Evolutionary conservation across 2,797 vertebrate genomes (phyloP).

Genomic region (Sebastes baramenuke): DNA sequence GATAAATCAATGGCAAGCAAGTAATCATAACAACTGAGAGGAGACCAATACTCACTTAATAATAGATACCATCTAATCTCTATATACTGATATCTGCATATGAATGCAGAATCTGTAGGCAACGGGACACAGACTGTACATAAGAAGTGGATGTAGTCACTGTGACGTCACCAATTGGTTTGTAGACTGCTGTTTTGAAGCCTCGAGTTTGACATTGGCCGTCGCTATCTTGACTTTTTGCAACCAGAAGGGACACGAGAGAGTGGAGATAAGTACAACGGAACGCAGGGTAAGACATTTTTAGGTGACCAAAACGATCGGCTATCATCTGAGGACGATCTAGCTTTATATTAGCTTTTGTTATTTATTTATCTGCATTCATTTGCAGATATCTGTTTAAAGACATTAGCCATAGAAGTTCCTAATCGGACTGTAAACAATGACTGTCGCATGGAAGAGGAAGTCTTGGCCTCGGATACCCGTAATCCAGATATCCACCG

Average conservation of each 20-base stretch:
- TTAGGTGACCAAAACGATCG: no score
- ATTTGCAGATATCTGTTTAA: not conserved
- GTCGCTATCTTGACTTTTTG: no score
- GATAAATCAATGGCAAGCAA: not conserved
- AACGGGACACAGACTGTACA: not conserved
- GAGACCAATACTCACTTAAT: not conserved
- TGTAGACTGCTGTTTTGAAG: no score
- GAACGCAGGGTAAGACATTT: no score
- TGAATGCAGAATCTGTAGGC: not conserved
- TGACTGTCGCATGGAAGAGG: not conserved
- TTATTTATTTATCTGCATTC: not conserved
- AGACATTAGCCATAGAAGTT: not conserved
- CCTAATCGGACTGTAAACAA: not conserved
- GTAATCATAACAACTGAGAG: not conserved
- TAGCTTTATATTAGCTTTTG: not conserved
- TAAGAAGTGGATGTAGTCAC: no score
- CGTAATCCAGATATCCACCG: no score
- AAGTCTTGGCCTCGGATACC: not conserved
- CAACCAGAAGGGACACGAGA: no score
- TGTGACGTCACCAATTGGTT: no score
- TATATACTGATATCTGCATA: not conserved
- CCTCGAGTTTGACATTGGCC: no score
- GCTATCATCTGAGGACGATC: not conserved
- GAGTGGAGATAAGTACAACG: no score
- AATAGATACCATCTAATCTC: not conserved